Evolutionary conservation across 2,113 vertebrate genomes (phyloP).

Genomic region (Myrmophylax atrothorax): DNA sequence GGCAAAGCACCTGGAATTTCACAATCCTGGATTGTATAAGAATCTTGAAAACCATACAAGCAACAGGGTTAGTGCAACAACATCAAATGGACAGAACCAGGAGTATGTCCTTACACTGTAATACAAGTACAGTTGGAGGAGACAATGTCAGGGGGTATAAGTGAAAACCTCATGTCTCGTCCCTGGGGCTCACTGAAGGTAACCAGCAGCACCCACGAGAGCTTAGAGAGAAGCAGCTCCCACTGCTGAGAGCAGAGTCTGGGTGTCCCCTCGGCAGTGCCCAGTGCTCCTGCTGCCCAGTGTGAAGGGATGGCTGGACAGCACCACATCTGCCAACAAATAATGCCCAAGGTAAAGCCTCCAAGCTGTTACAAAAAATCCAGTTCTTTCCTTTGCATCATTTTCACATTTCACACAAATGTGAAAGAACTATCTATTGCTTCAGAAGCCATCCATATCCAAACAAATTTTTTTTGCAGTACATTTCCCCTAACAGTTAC

Average conservation of each 20-base stretch:
- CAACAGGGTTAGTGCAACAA: background rate
- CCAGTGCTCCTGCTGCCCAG: background rate
- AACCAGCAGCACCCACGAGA: accelerated
- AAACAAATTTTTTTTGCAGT: background rate
- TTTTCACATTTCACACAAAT: background rate
- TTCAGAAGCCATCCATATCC: background rate
- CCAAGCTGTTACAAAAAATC: background rate
- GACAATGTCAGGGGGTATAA: accelerated
- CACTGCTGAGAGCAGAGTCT: background rate
- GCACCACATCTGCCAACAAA: accelerated
- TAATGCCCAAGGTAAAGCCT: background rate
- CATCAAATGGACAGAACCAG: background rate
- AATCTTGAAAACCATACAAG: background rate
- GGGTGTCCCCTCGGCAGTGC: background rate
- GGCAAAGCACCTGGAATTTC: background rate
- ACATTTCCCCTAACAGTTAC: background rate
- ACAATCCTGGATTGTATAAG: background rate
- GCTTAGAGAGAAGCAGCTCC: background rate
- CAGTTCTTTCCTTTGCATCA: background rate
- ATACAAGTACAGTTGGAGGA: accelerated
- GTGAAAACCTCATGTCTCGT: background rate
- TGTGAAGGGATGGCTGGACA: background rate
- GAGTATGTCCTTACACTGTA: accelerated
- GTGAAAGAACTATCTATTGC: background rate
- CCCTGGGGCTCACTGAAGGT: background rate